Evolutionary conservation across 92 coral and sea anemone species (phyloP).

Genomic region (Diadumene lineata): DNA sequence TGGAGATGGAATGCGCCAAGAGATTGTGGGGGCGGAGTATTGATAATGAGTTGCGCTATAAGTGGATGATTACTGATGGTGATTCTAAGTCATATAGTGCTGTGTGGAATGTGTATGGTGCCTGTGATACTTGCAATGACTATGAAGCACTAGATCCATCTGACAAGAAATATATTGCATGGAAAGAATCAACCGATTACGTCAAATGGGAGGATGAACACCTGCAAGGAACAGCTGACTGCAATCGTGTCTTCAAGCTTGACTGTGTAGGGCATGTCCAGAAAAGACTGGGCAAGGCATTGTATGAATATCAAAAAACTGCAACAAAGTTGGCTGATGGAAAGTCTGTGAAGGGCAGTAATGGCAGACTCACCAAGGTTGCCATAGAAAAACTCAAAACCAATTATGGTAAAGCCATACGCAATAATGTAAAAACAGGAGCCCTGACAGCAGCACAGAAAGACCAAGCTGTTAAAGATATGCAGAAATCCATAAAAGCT

Average conservation of each 20-base stretch:
- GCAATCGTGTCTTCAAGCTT: conserved; percentile 38
- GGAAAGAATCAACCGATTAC: conserved; percentile 23
- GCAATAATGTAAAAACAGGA: too few species aligned
- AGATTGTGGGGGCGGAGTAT: conserved; percentile 40
- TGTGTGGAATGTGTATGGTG: conserved; percentile 45
- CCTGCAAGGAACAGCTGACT: conserved; percentile 25
- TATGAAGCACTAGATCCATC: conserved; percentile 19
- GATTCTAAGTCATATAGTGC: conserved; percentile 52
- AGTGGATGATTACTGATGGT: conserved; percentile 54
- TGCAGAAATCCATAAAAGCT: too few species aligned
- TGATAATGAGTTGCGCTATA: conserved; percentile 21
- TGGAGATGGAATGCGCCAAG: conserved; percentile 56
- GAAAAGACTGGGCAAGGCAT: conserved; percentile 49
- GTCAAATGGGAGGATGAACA: conserved; percentile 40
- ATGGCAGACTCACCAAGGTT: conserved; percentile 24
- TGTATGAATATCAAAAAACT: conserved; percentile 20
- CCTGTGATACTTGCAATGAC: conserved; percentile 37
- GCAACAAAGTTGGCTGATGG: conserved; percentile 24
- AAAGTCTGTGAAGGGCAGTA: conserved; percentile 22
- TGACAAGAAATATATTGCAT: conserved; percentile 10
- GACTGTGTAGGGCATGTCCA: conserved; percentile 52
- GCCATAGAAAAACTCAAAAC: conserved; percentile 1
- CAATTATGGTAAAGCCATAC: too few species aligned
- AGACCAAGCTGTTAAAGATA: too few species aligned
- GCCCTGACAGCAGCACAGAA: too few species aligned